These are phyloP conservation scores for Andrena camellia DNA, from an alignment of 2,888 invertebrate species.

Conservation along the genomic window DNA sequence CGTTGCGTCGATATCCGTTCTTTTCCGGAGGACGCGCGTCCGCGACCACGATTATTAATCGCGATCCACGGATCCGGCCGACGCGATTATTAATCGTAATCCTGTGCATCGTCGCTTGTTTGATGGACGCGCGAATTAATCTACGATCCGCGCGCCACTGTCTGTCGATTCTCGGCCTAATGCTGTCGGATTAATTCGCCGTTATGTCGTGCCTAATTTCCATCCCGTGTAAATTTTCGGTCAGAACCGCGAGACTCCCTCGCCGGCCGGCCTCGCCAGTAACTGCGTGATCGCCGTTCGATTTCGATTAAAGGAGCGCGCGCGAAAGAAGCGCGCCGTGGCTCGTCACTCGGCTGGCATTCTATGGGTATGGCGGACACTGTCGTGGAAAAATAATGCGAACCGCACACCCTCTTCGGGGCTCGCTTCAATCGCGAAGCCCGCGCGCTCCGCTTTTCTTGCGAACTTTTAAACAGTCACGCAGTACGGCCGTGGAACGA, in stretches of 20 bases:
- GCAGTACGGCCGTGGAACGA: slow-evolving; percentile 43
- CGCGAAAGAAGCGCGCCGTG: neutral
- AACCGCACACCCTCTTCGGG: neutral
- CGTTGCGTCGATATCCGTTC: slow-evolving; percentile 23
- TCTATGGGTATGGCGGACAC: no score
- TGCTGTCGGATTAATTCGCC: slow-evolving; percentile 50
- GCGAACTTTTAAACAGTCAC: slow-evolving; percentile 53
- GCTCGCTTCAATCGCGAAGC: slow-evolving; percentile 7
- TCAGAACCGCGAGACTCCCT: slow-evolving; percentile 7
- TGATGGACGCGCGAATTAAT: slow-evolving; percentile 64
- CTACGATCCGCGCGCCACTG: slow-evolving; percentile 37
- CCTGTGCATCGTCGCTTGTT: slow-evolving; percentile 51
- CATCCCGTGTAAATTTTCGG: slow-evolving; percentile 35
- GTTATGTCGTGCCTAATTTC: slow-evolving; percentile 50
- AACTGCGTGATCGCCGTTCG: slow-evolving; percentile 21
- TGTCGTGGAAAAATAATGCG: neutral
- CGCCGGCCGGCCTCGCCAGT: neutral
- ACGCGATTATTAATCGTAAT: slow-evolving; percentile 65
- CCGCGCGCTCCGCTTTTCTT: slow-evolving; percentile 30
- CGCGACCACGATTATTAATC: slow-evolving; percentile 54
- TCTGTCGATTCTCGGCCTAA: slow-evolving; percentile 51
- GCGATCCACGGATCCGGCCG: slow-evolving; percentile 37
- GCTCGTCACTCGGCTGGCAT: no score
- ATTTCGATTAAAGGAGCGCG: slow-evolving; percentile 2
- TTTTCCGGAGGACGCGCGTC: slow-evolving; percentile 9